A percentile compares a stretch with the other conserved stretches of the same genome.
Conservation (phyloP, 2,797 vertebrate genomes). For the Acanthurus tractus region DNA sequence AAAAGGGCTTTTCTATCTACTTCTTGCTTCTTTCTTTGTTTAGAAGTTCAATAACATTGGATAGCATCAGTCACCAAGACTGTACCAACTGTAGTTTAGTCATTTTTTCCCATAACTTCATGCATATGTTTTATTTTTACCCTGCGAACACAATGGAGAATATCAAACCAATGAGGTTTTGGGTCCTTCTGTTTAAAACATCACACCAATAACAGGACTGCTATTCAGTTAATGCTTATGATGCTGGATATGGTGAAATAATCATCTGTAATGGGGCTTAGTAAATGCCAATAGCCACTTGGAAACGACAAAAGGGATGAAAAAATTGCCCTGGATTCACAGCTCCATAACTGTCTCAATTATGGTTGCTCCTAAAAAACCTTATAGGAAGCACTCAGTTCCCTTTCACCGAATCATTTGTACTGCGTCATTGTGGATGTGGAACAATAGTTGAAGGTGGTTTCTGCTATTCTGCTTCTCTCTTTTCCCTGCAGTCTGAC, state of each 20-base stretch:
- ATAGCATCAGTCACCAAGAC: slow-evolving; percentile 20
- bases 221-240: slow-evolving; percentile 49
- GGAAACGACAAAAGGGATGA: slow-evolving; percentile 48
- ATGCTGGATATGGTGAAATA: slow-evolving; percentile 48
- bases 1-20: slow-evolving; percentile 9
- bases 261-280: slow-evolving; percentile 47
- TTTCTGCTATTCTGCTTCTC: slow-evolving; percentile 32
- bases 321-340: slow-evolving; percentile 39
- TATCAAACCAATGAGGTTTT: slow-evolving; percentile 31
- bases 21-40: slow-evolving; percentile 28
- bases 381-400: slow-evolving; percentile 5
- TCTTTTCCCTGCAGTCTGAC: background rate
- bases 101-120: background rate
- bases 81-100: slow-evolving; percentile 1
- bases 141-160: slow-evolving; percentile 2
- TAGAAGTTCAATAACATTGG: slow-evolving; percentile 34
- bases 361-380: slow-evolving; percentile 36
- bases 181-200: slow-evolving; percentile 33
- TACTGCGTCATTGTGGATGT: slow-evolving; percentile 40
- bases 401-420: slow-evolving; percentile 30
- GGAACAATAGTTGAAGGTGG: slow-evolving; percentile 1
- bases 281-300: slow-evolving; percentile 54
- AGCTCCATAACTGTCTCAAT: slow-evolving; percentile 33
- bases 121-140: slow-evolving; percentile 28
- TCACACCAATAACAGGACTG: slow-evolving; percentile 28